phyloP scores from a whole-genome alignment of 1,140 invertebrate genomes.

The Lepidostoma basale region DNA sequence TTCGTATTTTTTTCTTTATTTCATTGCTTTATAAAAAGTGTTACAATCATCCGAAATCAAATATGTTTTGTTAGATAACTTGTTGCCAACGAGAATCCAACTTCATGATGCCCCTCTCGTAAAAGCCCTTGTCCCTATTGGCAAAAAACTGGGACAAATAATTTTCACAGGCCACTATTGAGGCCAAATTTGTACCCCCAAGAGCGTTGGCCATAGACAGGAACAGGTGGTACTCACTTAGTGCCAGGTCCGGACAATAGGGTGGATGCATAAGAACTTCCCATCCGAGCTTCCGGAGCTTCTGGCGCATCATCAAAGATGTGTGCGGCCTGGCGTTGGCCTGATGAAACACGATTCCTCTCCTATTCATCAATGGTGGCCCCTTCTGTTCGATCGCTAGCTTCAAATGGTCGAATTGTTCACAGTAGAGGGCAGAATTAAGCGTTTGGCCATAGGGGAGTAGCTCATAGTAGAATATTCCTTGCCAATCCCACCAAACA shows the following conservation, averaged over 20 bases:
- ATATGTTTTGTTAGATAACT: slow-evolving; percentile 7
- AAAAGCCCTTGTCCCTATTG: slow-evolving; percentile 4
- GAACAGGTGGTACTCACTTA: neutral
- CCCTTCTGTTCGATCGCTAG: slow-evolving; percentile 11
- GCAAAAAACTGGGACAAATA: neutral
- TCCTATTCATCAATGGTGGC: slow-evolving; percentile 8
- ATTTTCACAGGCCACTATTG: slow-evolving; percentile 1
- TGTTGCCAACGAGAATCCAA: neutral
- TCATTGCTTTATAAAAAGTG: too few relatives aligned
- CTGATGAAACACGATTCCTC: slow-evolving; percentile 13
- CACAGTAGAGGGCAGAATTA: too few relatives aligned
- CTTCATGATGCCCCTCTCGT: neutral
- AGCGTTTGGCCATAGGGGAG: slow-evolving; percentile 7
- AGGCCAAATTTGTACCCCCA: slow-evolving; percentile 13
- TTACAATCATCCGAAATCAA: too few relatives aligned
- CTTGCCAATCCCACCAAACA: too few relatives aligned
- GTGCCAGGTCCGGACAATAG: neutral
- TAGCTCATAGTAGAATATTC: slow-evolving; percentile 7
- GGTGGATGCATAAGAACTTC: slow-evolving; percentile 4
- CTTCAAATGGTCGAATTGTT: too few relatives aligned
- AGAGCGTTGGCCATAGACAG: slow-evolving; percentile 3
- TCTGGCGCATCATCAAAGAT: slow-evolving; percentile 5
- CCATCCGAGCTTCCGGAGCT: slow-evolving; percentile 4
- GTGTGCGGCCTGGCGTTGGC: slow-evolving; percentile 2
- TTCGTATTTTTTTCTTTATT: too few relatives aligned